These are phyloP conservation scores for Capitulum mitella DNA, from an alignment of 2,888 invertebrate species.

Conservation along the genomic window DNA sequence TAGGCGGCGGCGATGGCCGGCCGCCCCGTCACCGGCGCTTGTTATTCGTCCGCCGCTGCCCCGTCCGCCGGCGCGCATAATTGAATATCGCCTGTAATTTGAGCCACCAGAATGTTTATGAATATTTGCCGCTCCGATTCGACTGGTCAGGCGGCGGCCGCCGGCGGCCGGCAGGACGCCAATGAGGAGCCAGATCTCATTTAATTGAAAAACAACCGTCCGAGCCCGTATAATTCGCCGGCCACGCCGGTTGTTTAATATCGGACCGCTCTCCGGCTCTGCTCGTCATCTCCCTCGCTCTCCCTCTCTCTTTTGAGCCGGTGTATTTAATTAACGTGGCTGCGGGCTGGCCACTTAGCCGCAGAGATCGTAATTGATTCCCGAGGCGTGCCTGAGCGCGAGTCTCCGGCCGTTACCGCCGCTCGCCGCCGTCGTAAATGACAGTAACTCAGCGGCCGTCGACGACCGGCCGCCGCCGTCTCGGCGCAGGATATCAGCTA, in stretches of 20 bases:
- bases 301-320: not conserved
- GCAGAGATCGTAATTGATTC: not conserved
- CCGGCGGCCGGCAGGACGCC: not conserved
- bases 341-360: not conserved
- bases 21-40: not conserved
- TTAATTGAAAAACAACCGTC: slow-evolving; percentile 14
- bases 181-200: slow-evolving; percentile 3
- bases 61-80: not conserved
- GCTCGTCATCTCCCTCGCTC: too few relatives aligned
- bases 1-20: not conserved
- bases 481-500: not conserved
- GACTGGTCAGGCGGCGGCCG: not conserved
- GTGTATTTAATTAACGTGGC: not conserved
- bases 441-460: not conserved
- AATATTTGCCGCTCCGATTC: not conserved
- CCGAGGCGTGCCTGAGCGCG: not conserved
- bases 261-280: not conserved
- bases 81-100: slow-evolving; percentile 22
- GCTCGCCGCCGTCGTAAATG: not conserved
- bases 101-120: slow-evolving; percentile 5
- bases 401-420: not conserved
- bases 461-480: not conserved
- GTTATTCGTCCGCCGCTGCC: not conserved
- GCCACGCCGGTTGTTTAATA: not conserved
- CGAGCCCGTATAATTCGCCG: not conserved